These are phyloP conservation scores for Chirona hameri DNA, from an alignment of 2,888 invertebrate genomes.

Conservation along the genomic window DNA sequence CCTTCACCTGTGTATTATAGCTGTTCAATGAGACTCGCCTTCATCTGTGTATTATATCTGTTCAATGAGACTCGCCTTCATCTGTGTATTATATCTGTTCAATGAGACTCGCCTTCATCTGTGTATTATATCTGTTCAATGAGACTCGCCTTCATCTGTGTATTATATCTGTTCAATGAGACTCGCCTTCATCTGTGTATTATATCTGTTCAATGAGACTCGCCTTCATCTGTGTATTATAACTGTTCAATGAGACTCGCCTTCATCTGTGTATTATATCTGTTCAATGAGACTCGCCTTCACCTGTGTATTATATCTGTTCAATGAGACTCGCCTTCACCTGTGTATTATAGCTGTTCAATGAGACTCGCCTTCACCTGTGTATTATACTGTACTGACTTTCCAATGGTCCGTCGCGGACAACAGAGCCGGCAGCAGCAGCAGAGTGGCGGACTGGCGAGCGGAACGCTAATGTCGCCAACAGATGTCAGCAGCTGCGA, in stretches of 20 bases:
- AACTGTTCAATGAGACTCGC: background rate
- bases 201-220: background rate
- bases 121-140: background rate
- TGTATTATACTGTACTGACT: background rate
- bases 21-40: background rate
- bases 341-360: background rate
- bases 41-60: background rate
- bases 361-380: background rate
- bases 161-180: background rate
- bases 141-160: background rate
- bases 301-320: background rate
- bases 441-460: background rate
- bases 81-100: background rate
- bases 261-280: no score
- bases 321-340: background rate
- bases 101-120: background rate
- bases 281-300: background rate
- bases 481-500: background rate
- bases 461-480: background rate
- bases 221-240: background rate
- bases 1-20: no score
- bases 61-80: background rate
- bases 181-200: background rate
- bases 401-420: background rate
- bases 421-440: background rate